Base-by-base conservation (phyloP, 1,140 invertebrate genomes). In the Drosophila sp. region DNA sequence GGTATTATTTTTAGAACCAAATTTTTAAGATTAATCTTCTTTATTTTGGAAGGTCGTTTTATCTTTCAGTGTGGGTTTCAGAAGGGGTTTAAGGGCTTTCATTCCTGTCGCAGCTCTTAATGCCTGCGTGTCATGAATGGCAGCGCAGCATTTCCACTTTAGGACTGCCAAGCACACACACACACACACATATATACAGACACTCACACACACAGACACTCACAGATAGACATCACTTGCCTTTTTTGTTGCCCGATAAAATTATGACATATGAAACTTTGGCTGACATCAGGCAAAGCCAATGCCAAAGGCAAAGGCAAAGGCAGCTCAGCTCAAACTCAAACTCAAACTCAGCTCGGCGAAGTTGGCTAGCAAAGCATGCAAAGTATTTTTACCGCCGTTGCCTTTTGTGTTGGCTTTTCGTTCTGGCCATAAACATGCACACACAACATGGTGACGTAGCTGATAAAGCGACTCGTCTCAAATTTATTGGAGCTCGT, bases 251-350 rank as follows among this genome's bases (percentile, higher is more conserved):
- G 83, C 61, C 82, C 89, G 82, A 87, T 87, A 87, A 87, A 87
- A 87, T 87, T 89, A 87, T 87, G 82, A 87, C 82, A 87, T 87
- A 87, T 87, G 82, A 87, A 87, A 87, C 82, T 87, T 89, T 89
- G 79, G 79, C 81, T 84, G 81, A 81, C 78, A 86, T 78, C 65
- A 65, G 83, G 46, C 72, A 66, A 65, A 67, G 27, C 18, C 14
- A 40, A 51, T 25, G 13, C 14, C 51, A 66, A 46, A 70, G 41
- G 56, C 72, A 80, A 56, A 65, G 54, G 56, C 73, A 81, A 74
- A 59, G 46, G 57, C 53, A 45, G 32, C 62, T 51, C 32, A 34
- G 11, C 46, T 61, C 16, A n/a, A n/a, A n/a, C n/a, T n/a, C n/a
- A n/a, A n/a, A n/a, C n/a, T n/a, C n/a, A n/a, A n/a, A n/a, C n/a